phyloP scores from a whole-genome alignment of 2,113 vertebrate genomes.

The Amia ocellicauda region DNA sequence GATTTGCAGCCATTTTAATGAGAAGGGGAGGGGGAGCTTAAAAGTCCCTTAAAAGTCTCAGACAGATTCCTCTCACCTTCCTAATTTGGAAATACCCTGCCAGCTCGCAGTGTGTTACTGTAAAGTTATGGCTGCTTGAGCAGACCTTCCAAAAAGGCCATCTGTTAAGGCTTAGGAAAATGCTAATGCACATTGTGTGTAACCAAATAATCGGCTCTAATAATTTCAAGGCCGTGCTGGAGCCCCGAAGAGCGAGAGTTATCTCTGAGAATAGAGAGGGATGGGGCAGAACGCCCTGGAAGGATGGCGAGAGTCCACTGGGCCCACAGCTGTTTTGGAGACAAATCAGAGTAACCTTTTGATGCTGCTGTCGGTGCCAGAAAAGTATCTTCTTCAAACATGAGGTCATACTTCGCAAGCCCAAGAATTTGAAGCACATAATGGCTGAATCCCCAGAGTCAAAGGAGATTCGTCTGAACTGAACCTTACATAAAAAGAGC shows the following conservation, averaged over 20 bases:
- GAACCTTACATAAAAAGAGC: not conserved
- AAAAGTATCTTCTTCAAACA: not conserved
- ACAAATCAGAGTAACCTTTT: slow-evolving; percentile 29
- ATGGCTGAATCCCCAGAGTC: too few species aligned
- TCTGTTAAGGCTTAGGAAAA: slow-evolving; percentile 5
- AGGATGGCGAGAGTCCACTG: slow-evolving; percentile 15
- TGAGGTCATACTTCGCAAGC: slow-evolving; percentile 28
- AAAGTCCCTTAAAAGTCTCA: not conserved
- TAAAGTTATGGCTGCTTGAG: not conserved
- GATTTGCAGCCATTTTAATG: not conserved
- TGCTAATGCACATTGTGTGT: slow-evolving; percentile 18
- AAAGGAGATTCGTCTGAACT: not conserved
- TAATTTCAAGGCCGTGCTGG: slow-evolving; percentile 11
- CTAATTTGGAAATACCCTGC: slow-evolving; percentile 16
- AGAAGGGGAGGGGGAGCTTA: not conserved
- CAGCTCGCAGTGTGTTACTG: slow-evolving; percentile 3
- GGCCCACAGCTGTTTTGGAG: slow-evolving; percentile 25
- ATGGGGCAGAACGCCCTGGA: not conserved
- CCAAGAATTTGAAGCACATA: slow-evolving; percentile 14
- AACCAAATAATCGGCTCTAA: slow-evolving; percentile 12
- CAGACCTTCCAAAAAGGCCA: slow-evolving; percentile 10
- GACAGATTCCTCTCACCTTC: slow-evolving; percentile 10
- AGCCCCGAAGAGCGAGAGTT: slow-evolving; percentile 12
- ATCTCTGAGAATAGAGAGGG: slow-evolving; percentile 14
- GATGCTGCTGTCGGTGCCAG: slow-evolving; percentile 23